Percentiles rank a stretch among this genome's conserved stretches.
These are phyloP conservation scores for Aphyosemion australe DNA, from an alignment of 2,113 vertebrate genomes.

Conservation along the genomic window DNA sequence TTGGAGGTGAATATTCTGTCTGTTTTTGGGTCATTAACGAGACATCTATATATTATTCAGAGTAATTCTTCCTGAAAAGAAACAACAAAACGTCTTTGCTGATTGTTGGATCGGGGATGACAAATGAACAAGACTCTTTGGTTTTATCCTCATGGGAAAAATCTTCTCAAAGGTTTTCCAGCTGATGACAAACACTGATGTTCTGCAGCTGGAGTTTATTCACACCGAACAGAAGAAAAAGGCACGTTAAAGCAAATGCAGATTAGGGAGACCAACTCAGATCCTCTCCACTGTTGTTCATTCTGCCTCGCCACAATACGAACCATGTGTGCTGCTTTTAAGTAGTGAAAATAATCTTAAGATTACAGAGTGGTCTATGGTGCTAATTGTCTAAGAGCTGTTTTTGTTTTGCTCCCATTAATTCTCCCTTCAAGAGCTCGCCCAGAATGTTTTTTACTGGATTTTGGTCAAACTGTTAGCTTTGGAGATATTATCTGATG, in stretches of 20 bases:
- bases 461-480: slow-evolving; percentile 67
- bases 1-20: slow-evolving; percentile 28
- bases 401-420: slow-evolving; percentile 73
- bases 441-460: slow-evolving; percentile 58
- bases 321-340: slow-evolving; percentile 78
- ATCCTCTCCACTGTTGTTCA: slow-evolving; percentile 74
- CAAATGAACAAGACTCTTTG: slow-evolving; percentile 1
- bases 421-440: slow-evolving; percentile 66
- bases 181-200: slow-evolving; percentile 51
- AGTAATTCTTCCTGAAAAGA: not conserved
- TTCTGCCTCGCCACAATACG: slow-evolving; percentile 68
- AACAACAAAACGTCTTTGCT: not conserved
- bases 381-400: slow-evolving; percentile 79
- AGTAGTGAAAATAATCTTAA: slow-evolving; percentile 79
- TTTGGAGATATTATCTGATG: slow-evolving; percentile 69
- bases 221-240: slow-evolving; percentile 64
- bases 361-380: slow-evolving; percentile 77
- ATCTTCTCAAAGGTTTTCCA: slow-evolving; percentile 45
- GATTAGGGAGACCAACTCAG: slow-evolving; percentile 73
- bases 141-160: slow-evolving; percentile 53
- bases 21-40: slow-evolving; percentile 59
- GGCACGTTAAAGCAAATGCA: slow-evolving; percentile 74
- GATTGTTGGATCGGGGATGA: no score
- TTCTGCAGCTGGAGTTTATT: slow-evolving; percentile 70
- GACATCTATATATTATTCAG: slow-evolving; percentile 41